A percentile compares a stretch with the other conserved stretches of the same genome.
Evolutionary conservation across 2,113 vertebrate species (phyloP).

Genomic region (Apodemus sylvaticus): DNA sequence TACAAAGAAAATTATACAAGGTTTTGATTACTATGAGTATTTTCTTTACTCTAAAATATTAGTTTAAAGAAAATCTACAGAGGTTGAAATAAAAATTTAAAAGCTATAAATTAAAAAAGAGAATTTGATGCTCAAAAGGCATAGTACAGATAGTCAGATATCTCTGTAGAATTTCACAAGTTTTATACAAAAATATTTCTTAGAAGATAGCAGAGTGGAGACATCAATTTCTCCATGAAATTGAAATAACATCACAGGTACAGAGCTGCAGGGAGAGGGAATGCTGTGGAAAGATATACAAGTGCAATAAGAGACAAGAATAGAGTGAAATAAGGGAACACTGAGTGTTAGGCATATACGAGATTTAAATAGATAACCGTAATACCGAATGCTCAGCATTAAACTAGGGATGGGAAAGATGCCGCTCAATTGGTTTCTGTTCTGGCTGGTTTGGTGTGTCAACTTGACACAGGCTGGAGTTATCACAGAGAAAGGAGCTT

Average conservation of each 20-base stretch:
- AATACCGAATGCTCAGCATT: background rate
- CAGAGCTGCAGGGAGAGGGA: background rate
- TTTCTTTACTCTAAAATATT: conserved; percentile 53
- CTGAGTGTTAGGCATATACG: background rate
- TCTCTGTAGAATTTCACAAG: background rate
- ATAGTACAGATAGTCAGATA: background rate
- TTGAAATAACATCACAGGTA: background rate
- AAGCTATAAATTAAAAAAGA: conserved; percentile 20
- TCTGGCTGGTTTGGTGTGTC: no score
- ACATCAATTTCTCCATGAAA: background rate
- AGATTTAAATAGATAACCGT: background rate
- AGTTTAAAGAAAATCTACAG: conserved; percentile 10
- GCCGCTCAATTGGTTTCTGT: background rate
- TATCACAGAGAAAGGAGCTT: no score
- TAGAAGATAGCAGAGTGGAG: background rate
- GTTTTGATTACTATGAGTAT: conserved; percentile 59
- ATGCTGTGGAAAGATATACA: background rate
- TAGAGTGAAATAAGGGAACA: background rate
- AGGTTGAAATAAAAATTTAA: background rate
- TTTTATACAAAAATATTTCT: conserved; percentile 21
- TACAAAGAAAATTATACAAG: conserved; percentile 78
- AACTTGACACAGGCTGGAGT: no score
- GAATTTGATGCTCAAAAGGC: conserved; percentile 1
- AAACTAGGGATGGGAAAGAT: background rate
- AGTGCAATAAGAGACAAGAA: background rate